Base-by-base conservation (phyloP, 2,888 invertebrate species). In the Drosophila lacicola region DNA sequence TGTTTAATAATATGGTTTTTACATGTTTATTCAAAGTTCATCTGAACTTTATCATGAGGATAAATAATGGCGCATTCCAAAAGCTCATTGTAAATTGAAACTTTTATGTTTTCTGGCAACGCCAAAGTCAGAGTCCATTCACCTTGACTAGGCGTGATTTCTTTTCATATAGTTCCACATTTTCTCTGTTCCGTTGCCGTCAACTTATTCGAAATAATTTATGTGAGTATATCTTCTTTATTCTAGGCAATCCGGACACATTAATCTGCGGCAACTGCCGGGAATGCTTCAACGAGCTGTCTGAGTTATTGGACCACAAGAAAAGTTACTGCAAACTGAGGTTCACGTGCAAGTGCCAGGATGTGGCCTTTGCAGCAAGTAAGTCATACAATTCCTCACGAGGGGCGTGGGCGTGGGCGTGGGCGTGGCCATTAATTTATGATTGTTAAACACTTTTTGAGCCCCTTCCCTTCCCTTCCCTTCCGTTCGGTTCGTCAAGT, bases 251-350 rank as follows among this genome's bases (percentile, higher is more conserved):
- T 91, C 95, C 95, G 74, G 96, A 96, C 92, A 95, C 96, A 90
- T 94, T 96, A 92, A 96, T 96, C 90, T 96, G 96, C 92, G 96
- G 96, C 82, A 95, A 95, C 91, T 96, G 96, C 92, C 94, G 96
- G 88, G 95, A 95, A 92, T 94, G 95, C 92, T 96, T 96, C 92
- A 94, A 94, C 80, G 95, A 95, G 90, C 93, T 96, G 71, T 94
- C 95, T 90, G 95, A 95, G 90, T 93, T 96, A 91, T 94, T 95
- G 87, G 95, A 96, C 91, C 96, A 96, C 93, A 96, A 96, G 93
- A 94, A 95, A 90, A 94, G 94, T 88, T 95, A 95, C 92, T 96
- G 95, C 93, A 95, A 95, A 91, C 94, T 95, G 89, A 93, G 95
- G 90, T 95, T 95, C 93, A 95, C 95, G 89, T 95, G 95, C 93